Evolutionary conservation across 2,797 vertebrate genomes (phyloP), one percentile per base, ranked within the genome.

Genomic region (Australoheros facetus): DNA sequence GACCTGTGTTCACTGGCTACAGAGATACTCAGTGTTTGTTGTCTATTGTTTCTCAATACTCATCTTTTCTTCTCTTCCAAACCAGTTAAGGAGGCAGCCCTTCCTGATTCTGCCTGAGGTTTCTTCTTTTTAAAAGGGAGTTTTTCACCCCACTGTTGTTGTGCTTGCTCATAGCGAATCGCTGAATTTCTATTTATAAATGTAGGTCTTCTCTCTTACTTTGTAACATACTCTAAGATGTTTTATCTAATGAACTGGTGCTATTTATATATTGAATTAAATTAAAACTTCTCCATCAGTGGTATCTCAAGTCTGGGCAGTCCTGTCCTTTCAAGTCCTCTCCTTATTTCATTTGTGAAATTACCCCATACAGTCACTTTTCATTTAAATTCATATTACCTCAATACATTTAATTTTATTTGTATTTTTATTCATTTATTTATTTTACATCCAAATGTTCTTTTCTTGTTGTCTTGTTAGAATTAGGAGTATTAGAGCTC

Each of bases 141-240:
- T 45, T 64, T 64, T 64, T 66, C 39, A 45, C 23, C 9, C 0
- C 62, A 13, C 5, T 69, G 5, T 69, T 48, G 42, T 28, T 69
- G 19, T 66, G 62, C 42, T 19, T 69, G 23, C 9, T 51, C 23
- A 30, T 51, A 30, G 16, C 48, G 62, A 69, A 69, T 45, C n/a
- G 62, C 16, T 69, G 62, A 69, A 30, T 51, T 30, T 51, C 42
- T 51, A 5, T 0, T 0, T 30, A 26, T 26, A 69, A 69, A 10
- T 69, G 16, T 3, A 4, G 2, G 62, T 48, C 42, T 69, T 51
- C 23, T 69, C 26, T n/a, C 16, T 28, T 19, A 30, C 10, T 48
- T 66, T 13, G 62, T 51, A 69, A 30, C 42, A 66, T 66, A 2
- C 3, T 48, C 3, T 48, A 45, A 51, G 16, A 66, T 28, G 37